A percentile compares a stretch with the other conserved stretches of the same genome.
phyloP scores from a whole-genome alignment of 1,140 invertebrate genomes.

The Ceratina australensis region DNA sequence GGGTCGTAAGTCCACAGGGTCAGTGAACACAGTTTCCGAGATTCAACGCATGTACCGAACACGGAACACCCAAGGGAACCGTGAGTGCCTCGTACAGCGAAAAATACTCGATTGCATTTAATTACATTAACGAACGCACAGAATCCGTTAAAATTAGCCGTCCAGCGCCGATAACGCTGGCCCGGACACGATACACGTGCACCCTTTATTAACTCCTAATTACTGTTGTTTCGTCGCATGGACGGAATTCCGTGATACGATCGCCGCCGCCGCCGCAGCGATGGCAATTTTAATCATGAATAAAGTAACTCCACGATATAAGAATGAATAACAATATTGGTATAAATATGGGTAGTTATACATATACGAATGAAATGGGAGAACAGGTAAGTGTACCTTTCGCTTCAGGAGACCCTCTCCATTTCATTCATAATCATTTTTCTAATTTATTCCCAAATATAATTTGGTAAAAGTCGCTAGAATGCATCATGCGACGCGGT shows the following conservation, averaged over 20 bases:
- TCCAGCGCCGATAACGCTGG: not conserved
- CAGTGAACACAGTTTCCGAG: slow-evolving; percentile 42
- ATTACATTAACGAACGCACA: slow-evolving; percentile 33
- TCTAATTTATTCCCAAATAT: too few species aligned
- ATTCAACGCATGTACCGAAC: slow-evolving; percentile 4
- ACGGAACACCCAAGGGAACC: slow-evolving; percentile 41
- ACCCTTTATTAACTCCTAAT: not conserved
- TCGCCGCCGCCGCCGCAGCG: too few species aligned
- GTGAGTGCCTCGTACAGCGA: not conserved
- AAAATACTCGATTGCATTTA: slow-evolving; percentile 29
- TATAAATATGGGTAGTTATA: too few species aligned
- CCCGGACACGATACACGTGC: not conserved
- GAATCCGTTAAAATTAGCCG: slow-evolving; percentile 29
- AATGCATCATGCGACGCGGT: not conserved
- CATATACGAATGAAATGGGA: not conserved
- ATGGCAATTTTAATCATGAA: too few species aligned
- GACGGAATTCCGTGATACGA: too few species aligned
- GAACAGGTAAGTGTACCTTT: not conserved
- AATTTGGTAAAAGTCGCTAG: too few species aligned
- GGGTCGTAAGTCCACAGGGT: slow-evolving; percentile 54
- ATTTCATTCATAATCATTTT: too few species aligned
- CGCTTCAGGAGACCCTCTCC: not conserved
- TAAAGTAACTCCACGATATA: too few species aligned
- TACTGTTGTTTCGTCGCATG: too few species aligned
- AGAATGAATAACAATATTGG: too few species aligned